A percentile compares a stretch with the other conserved stretches of the same genome.
Conservation (phyloP, 2,888 invertebrate genomes). For the Pseudococcus viburni region DNA sequence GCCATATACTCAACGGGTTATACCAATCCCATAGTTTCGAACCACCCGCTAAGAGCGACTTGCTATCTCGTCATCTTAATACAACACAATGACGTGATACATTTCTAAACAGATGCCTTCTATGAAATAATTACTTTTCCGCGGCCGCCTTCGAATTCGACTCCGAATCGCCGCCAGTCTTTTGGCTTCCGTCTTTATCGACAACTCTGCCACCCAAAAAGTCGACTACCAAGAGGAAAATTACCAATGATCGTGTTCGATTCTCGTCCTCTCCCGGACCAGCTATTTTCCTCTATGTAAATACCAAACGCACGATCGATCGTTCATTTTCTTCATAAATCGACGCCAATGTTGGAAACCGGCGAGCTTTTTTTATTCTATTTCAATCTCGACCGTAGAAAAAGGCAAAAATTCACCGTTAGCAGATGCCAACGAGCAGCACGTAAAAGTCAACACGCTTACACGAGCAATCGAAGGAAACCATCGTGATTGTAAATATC, state of each 20-base stretch:
- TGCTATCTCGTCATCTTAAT: constrained; percentile 65
- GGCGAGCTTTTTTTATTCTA: not conserved
- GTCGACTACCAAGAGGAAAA: not conserved
- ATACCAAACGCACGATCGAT: not conserved
- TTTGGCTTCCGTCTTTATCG: constrained; percentile 22
- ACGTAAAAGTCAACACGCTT: constrained; percentile 30
- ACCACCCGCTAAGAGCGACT: constrained; percentile 63
- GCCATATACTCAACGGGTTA: not conserved
- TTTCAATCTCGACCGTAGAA: not conserved
- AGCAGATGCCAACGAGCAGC: constrained; percentile 33
- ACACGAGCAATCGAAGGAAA: not conserved
- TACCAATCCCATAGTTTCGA: constrained; percentile 15
- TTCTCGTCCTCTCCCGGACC: too few species aligned
- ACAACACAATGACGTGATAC: constrained; percentile 66
- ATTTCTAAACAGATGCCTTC: constrained; percentile 65
- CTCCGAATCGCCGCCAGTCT: constrained; percentile 10
- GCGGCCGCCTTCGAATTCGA: constrained; percentile 54
- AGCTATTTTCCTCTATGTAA: too few species aligned
- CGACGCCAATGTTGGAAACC: not conserved
- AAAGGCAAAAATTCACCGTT: constrained; percentile 3
- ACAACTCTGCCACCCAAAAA: not conserved
- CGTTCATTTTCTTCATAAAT: not conserved
- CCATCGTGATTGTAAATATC: constrained; percentile 30
- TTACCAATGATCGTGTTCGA: too few species aligned
- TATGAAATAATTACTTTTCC: constrained; percentile 65